Evolutionary conservation across 2,797 vertebrate species (phyloP), one percentile per base, ranked within the genome.

Genomic region (Sebastes iracundus): DNA sequence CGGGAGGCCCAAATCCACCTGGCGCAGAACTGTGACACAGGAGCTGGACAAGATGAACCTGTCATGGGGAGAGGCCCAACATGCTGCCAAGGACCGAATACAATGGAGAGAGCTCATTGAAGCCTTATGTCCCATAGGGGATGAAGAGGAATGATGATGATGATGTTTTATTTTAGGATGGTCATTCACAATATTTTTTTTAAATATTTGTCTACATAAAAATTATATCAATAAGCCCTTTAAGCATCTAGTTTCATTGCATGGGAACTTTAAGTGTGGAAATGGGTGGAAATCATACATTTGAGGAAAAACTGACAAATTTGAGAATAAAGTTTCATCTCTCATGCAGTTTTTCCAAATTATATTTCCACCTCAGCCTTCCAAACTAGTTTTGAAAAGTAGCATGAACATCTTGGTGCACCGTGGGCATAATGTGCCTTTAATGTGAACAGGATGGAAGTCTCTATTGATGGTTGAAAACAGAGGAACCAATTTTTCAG

Each of bases 401-500:
- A 62, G n/a, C 53, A 42, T 16, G 22, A 42, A 63, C 22, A 60
- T 42, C 27, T 66, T 23, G 60, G 20, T 58, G 35, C 33, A 71
- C 59, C 0, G 20, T 62, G 60, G 63, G 28, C 53, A 66, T 46
- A 20, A 46, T 20, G 60, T 32, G 66, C 7, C 20, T 81, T 55
- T 72, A 13, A 66, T 68, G 68, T 67, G 62, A 85, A 53, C n/a
- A 74, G 68, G 52, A 77, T 82, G 38, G 59, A 82, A 72, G 30
- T 77, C 32, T 76, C 30, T 75, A 67, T 63, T 75, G 61, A 79
- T 66, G 62, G 46, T 38, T 74, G 23, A 71, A 82, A 82, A 79
- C 28, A 74, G 74, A 66, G 60, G 35, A 75, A 75, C 49, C 69
- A 10, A 63, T 84, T 74, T 79, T 77, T 82, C 46, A 73, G 76